Conservation (phyloP, 2,113 vertebrate genomes). For the Castor canadensis region DNA sequence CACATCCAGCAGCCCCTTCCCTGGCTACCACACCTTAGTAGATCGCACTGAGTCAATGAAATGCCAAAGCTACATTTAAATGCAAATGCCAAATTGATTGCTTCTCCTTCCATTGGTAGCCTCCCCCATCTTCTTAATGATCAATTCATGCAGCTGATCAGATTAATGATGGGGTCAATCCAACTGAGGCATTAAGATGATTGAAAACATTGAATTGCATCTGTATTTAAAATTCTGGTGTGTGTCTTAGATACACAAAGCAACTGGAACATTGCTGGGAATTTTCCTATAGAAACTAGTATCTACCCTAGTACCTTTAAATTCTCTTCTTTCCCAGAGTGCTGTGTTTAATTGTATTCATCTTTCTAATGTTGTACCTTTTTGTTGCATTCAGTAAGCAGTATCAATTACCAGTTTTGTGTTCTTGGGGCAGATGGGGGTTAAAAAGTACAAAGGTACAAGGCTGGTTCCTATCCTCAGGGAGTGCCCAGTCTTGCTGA, state of each 20-base stretch:
- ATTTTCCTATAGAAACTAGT: neutral
- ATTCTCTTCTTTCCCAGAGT: neutral
- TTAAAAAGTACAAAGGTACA: neutral
- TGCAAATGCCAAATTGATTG: conserved; percentile 63
- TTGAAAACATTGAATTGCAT: conserved; percentile 15
- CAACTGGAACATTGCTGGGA: neutral
- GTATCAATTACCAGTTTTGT: neutral
- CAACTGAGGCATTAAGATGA: conserved; percentile 66
- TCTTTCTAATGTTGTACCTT: neutral
- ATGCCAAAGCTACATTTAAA: conserved; percentile 41
- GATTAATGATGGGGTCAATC: conserved; percentile 55
- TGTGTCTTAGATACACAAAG: neutral
- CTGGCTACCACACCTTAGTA: neutral
- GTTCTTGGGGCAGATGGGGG: neutral
- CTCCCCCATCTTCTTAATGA: conserved; percentile 60
- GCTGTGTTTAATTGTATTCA: neutral
- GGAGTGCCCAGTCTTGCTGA: neutral
- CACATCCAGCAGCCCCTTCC: neutral
- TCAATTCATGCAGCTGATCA: conserved; percentile 45
- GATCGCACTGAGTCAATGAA: neutral
- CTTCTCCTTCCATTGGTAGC: neutral
- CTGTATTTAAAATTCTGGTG: conserved; percentile 43
- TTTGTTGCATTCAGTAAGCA: neutral
- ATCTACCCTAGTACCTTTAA: neutral
- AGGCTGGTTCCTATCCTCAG: neutral